Evolutionary conservation across 2,888 invertebrate genomes (phyloP), one percentile per base, ranked within the genome.

Genomic region (Lithosia quadra): DNA sequence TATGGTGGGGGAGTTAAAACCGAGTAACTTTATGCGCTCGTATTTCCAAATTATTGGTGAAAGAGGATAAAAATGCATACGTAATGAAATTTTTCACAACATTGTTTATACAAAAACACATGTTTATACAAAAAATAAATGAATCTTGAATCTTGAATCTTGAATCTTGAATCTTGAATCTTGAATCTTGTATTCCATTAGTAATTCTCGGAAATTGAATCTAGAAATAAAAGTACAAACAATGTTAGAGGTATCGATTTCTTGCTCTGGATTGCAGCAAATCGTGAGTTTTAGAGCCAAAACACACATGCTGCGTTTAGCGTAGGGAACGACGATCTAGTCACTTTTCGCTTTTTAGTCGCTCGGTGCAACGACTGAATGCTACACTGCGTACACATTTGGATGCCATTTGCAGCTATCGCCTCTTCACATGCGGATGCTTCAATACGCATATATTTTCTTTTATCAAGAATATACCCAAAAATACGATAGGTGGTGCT

Each of bases 1-100:
- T 58, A 24, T 33, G 22, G 49, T 49, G 33, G 18, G 24, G 57
- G 58, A 53, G 60, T 49, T 28, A 39, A 55, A n/a, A 22, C 33
- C 33, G 34, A 18, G 18, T 43, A 62, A 58, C 34, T n/a, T 58
- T 18, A 58, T 67, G 34, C 43, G 57, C 58, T 63, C 53, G 53
- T 63, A 33, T 67, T 67, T 49, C 64, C 34, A 63, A 71, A 64
- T n/a, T 63, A 72, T 67, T 58, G 57, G 64, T 15, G n/a, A 64
- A 63, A 71, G 69, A 69, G 72, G 34, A 64, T 63, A 24, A 58
- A 55, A 63, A 28, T 49, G 43, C 28, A 62, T 62, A 11, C 24
- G 61, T n/a, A 28, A 62, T 49, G 13, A n/a, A n/a, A n/a, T n/a
- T n/a, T n/a, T n/a, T n/a, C n/a, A n/a, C n/a, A n/a, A n/a, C n/a